Evolutionary conservation across 2,797 vertebrate genomes (phyloP).

Genomic region (Phrynocephalus guinanensis): DNA sequence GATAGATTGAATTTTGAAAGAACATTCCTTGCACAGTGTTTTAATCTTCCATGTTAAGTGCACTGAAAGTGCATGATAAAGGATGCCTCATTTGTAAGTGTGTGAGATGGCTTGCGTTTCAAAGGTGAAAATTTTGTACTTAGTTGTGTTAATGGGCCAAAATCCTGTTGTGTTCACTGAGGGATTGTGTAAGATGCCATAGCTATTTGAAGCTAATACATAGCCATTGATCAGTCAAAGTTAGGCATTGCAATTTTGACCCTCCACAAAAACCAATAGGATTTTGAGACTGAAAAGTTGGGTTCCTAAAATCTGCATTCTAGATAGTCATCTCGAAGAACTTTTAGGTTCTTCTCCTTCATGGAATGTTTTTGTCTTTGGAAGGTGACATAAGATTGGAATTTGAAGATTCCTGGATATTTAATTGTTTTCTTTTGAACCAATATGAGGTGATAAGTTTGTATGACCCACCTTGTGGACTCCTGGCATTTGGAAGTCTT

Average conservation of each 20-base stretch:
- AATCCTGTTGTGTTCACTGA: not conserved
- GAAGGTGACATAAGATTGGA: not conserved
- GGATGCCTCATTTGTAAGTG: not conserved
- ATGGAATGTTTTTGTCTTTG: not conserved
- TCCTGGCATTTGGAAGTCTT: not conserved
- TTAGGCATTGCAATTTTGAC: too few species aligned
- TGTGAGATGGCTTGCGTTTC: not conserved
- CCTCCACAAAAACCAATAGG: too few species aligned
- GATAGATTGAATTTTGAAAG: too few species aligned
- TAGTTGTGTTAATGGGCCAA: not conserved
- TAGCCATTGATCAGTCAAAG: too few species aligned
- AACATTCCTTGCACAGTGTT: too few species aligned
- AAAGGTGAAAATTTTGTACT: not conserved
- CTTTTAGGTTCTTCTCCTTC: too few species aligned
- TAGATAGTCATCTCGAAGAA: not conserved
- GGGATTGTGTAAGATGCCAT: too few species aligned
- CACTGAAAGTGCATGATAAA: not conserved
- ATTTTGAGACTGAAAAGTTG: not conserved
- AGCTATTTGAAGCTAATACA: too few species aligned
- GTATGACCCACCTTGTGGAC: not conserved
- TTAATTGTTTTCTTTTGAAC: not conserved
- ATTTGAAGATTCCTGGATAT: not conserved
- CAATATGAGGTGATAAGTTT: not conserved
- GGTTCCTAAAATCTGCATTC: not conserved
- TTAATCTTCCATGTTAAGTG: too few species aligned